phyloP scores from a whole-genome alignment of 2,888 invertebrate species.

The Synanthedon formicaeformis region DNA sequence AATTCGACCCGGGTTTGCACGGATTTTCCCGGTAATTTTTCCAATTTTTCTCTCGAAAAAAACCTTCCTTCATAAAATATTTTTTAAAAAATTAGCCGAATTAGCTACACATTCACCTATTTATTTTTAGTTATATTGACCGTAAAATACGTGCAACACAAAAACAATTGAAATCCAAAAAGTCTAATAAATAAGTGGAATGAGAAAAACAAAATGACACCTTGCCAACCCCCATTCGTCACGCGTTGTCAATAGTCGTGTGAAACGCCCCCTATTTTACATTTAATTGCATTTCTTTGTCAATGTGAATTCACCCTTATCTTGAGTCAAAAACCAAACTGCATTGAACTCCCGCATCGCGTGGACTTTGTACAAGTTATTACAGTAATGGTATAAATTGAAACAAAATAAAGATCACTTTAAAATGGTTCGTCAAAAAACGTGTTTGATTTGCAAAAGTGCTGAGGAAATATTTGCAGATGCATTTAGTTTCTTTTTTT shows the following conservation, averaged over 20 bases:
- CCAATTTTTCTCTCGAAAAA: no score
- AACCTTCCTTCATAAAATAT: no score
- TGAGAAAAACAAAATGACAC: not conserved
- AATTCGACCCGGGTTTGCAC: no score
- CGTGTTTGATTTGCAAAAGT: slow-evolving; percentile 59
- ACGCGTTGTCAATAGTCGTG: slow-evolving; percentile 61
- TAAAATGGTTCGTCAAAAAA: slow-evolving; percentile 14
- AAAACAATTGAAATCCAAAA: no score
- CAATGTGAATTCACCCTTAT: slow-evolving; percentile 66
- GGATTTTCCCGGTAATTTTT: no score
- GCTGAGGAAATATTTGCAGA: slow-evolving; percentile 51
- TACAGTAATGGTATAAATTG: not conserved
- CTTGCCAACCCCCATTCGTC: slow-evolving; percentile 43
- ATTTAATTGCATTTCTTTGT: slow-evolving; percentile 72
- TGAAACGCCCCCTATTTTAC: slow-evolving; percentile 66
- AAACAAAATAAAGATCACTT: not conserved
- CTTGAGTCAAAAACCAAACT: slow-evolving; percentile 11
- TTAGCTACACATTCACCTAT: no score
- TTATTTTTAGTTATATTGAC: no score
- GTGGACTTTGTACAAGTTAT: not conserved
- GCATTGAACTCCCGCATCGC: slow-evolving; percentile 16
- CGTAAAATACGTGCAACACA: no score
- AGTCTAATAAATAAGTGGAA: not conserved
- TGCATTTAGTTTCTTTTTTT: slow-evolving; percentile 31
- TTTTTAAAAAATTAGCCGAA: no score